Conservation (phyloP, 2,888 invertebrate genomes). For the Polydrusus pterygomalis region DNA sequence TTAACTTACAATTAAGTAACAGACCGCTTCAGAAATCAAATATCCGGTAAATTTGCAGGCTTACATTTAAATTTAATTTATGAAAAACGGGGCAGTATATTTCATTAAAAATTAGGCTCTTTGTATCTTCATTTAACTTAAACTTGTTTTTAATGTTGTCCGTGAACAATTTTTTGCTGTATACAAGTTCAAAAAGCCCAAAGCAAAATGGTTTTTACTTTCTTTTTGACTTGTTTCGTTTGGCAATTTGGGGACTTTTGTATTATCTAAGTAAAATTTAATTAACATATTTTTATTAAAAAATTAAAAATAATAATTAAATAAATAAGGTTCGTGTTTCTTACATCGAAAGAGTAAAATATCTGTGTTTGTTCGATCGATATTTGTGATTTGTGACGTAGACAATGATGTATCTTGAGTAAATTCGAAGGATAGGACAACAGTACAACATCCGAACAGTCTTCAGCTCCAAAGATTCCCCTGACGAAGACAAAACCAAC, state of each 20-base stretch:
- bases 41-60: conserved; percentile 3
- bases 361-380: no score
- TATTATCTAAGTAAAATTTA: conserved; percentile 4
- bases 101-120: background rate
- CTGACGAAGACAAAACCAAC: no score
- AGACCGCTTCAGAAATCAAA: background rate
- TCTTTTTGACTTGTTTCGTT: background rate
- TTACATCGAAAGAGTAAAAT: no score
- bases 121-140: conserved; percentile 3
- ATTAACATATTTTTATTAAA: conserved; percentile 6
- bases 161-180: conserved; percentile 5
- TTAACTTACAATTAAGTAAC: background rate
- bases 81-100: background rate
- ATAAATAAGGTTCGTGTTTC: no score
- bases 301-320: no score
- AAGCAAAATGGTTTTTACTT: background rate
- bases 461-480: no score
- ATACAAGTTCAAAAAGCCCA: conserved; percentile 14
- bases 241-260: background rate
- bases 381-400: no score
- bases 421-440: no score
- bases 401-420: no score
- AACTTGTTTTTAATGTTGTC: conserved; percentile 8
- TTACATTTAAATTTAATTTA: conserved; percentile 10
- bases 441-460: no score